Conservation (phyloP, 2,888 invertebrate genomes). For the Malthinus flaveolus region DNA sequence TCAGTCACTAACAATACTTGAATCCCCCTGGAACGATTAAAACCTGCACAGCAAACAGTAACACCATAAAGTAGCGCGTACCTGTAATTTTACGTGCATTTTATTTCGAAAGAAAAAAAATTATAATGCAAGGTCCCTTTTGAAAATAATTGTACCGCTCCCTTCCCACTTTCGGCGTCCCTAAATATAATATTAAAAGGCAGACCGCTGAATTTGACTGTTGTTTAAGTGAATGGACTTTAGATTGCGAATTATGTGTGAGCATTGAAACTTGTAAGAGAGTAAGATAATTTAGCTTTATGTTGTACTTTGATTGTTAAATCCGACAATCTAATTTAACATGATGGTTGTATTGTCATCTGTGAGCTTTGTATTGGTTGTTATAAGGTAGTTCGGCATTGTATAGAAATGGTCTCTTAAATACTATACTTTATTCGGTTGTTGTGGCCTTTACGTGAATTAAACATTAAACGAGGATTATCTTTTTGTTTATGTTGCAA, state of each 20-base stretch:
- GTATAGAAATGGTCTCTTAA: not conserved
- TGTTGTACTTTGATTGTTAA: conserved; percentile 29
- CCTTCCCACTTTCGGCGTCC: not conserved
- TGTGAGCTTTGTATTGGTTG: conserved; percentile 31
- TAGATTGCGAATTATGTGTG: conserved; percentile 43
- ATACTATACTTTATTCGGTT: too few species aligned
- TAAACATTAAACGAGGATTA: too few species aligned
- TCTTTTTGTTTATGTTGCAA: not conserved
- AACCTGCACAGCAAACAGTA: too few species aligned
- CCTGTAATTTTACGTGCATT: not conserved
- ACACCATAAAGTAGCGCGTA: too few species aligned
- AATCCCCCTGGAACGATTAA: too few species aligned
- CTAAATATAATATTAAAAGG: conserved; percentile 34
- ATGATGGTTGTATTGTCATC: conserved; percentile 31
- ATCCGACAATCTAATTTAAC: conserved; percentile 28
- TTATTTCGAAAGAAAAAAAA: conserved; percentile 29
- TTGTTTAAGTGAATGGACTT: conserved; percentile 35
- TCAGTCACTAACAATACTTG: too few species aligned
- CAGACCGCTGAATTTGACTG: conserved; percentile 25
- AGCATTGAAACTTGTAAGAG: conserved; percentile 30
- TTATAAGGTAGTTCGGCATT: conserved; percentile 32
- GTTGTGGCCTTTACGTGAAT: too few species aligned
- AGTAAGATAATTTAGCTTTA: conserved; percentile 26
- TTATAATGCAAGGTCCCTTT: conserved; percentile 26
- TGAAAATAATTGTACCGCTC: conserved; percentile 33